A percentile compares a stretch with the other conserved stretches of the same genome.
These are phyloP conservation scores for Parasteatoda tepidariorum DNA, from an alignment of 1,140 invertebrate genomes.

Conservation along the genomic window DNA sequence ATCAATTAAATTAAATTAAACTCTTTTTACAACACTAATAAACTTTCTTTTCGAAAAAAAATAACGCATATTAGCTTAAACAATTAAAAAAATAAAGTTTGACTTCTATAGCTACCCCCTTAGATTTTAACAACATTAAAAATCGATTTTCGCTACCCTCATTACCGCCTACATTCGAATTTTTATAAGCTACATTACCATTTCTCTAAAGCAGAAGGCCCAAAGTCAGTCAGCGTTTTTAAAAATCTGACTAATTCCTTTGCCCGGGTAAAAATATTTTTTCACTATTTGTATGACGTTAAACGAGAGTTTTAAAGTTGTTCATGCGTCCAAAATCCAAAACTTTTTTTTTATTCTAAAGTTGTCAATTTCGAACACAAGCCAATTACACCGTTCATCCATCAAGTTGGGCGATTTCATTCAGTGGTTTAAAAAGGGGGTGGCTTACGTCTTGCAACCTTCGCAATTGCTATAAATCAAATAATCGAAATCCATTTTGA, in stretches of 20 bases:
- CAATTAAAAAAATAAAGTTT: too few relatives aligned
- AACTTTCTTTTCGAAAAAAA: too few relatives aligned
- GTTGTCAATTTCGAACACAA: constrained; percentile 7
- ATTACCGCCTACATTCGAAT: not conserved
- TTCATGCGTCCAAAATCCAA: constrained; percentile 12
- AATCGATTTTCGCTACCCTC: constrained; percentile 25
- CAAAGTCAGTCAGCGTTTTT: not conserved
- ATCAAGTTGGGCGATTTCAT: constrained; percentile 33
- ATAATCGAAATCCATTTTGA: constrained; percentile 56
- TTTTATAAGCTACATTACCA: constrained; percentile 44
- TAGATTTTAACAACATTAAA: constrained; percentile 46
- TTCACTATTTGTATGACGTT: constrained; percentile 4
- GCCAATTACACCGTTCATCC: constrained; percentile 46
- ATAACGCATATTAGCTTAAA: too few relatives aligned
- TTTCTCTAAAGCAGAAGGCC: not conserved
- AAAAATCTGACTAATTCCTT: constrained; percentile 21
- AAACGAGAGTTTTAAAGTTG: constrained; percentile 49
- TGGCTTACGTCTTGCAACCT: not conserved
- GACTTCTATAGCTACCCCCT: too few relatives aligned
- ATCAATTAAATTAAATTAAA: too few relatives aligned
- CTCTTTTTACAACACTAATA: too few relatives aligned
- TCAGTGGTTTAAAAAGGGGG: not conserved
- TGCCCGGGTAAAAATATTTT: not conserved
- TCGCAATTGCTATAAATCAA: constrained; percentile 38
- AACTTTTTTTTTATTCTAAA: constrained; percentile 12